Evolutionary conservation across 2,113 vertebrate genomes (phyloP), one percentile per base, ranked within the genome.

Genomic region (Rhynchomys soricoides): DNA sequence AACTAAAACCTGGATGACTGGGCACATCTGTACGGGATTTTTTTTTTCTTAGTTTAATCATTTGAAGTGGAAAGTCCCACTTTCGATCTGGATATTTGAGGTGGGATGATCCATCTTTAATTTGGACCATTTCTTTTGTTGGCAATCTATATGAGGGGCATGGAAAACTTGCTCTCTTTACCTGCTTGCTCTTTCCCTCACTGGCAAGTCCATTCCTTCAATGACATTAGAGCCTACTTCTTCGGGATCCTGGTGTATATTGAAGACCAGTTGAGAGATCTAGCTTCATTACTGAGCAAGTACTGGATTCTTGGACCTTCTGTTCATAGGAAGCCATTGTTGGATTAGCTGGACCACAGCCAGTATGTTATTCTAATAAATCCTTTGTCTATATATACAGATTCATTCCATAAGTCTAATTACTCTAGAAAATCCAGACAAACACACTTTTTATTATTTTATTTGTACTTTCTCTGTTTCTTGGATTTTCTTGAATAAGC

Each of bases 381-480:
- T 82, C 79, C 21, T 81, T 21, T 81, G 52, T 81, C 50, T 57
- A 13, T 34, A 55, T 24, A 24, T 7, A n/a, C 4, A 57, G 50
- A 57, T 43, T 83, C 24, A 29, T 43, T 62, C 81, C 29, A 12
- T 83, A 26, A 43, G 11, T 78, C 48, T 13, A 24, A 40, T 45
- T 34, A 81, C 19, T n/a, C 37, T 40, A 82, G 79, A 59, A 21
- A 59, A 82, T 59, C 37, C n/a, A 8, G 52, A 59, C 12, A 62
- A 40, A 83, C 29, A 83, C 0, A 24, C n/a, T 83, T 83, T 43
- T 62, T 78, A 21, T 78, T 83, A 86, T 64, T 13, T 81, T 73
- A 52, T 90, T 78, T 68, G 31, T 24, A 77, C 78, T 97, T 83
- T 73, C 92, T n/a, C 43, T 96, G 37, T 93, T 94, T 96, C 6